Evolutionary conservation across 2,888 invertebrate species (phyloP).

Genomic region (Platypus cylindrus): DNA sequence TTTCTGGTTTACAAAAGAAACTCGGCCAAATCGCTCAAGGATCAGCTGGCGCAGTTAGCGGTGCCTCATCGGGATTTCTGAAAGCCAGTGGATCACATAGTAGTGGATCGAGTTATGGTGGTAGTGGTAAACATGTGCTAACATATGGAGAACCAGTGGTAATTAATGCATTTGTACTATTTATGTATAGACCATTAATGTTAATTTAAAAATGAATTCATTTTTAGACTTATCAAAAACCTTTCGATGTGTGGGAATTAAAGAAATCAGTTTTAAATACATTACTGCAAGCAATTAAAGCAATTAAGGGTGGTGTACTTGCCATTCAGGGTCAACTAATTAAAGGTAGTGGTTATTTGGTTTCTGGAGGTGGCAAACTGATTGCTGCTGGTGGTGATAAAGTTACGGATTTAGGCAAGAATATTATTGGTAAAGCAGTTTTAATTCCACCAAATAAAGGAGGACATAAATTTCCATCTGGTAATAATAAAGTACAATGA

Average conservation of each 20-base stretch:
- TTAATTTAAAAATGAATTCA: too few species aligned
- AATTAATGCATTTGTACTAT: too few species aligned
- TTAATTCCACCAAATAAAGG: constrained; percentile 36
- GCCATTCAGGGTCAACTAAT: constrained; percentile 80
- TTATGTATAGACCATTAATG: too few species aligned
- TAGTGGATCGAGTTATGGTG: not conserved
- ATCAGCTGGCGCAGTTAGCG: constrained; percentile 39
- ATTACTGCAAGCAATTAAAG: constrained; percentile 75
- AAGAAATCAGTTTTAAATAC: constrained; percentile 74
- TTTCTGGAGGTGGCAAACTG: constrained; percentile 51
- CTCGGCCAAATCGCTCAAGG: constrained; percentile 43
- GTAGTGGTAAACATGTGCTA: too few species aligned
- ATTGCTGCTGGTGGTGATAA: constrained; percentile 67
- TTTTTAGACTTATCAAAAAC: constrained; percentile 1
- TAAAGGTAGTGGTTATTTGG: constrained; percentile 64
- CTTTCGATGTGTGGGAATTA: constrained; percentile 46
- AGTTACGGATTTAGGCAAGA: constrained; percentile 65
- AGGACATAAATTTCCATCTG: constrained; percentile 14
- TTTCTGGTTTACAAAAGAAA: constrained; percentile 40
- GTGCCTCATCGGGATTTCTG: constrained; percentile 37
- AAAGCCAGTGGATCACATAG: constrained; percentile 32
- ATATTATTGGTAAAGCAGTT: constrained; percentile 64
- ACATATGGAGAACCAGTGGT: constrained; percentile 1
- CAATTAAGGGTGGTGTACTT: constrained; percentile 75
- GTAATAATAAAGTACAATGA: constrained; percentile 11